Conservation (phyloP, 2,888 invertebrate genomes). For the Aleiodes alternator region DNA sequence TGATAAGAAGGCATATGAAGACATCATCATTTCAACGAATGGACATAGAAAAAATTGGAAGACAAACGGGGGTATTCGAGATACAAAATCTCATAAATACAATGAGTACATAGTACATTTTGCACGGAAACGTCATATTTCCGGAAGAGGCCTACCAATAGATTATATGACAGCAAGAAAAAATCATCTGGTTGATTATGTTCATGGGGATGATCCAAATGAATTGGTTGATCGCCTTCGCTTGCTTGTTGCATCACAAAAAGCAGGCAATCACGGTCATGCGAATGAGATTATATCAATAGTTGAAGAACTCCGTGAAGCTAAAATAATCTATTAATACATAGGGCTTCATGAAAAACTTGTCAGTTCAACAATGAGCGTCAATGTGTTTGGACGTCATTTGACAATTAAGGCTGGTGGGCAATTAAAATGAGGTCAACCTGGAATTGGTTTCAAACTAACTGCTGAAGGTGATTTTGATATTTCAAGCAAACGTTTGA, state of each 20-base stretch:
- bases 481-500: not conserved
- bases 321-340: conserved; percentile 23
- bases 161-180: not conserved
- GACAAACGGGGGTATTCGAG: conserved; percentile 52
- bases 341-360: not conserved
- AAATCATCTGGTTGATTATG: not conserved
- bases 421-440: not conserved
- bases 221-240: conserved; percentile 1
- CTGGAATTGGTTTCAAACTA: no score
- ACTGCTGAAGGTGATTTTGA: not conserved
- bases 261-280: not conserved
- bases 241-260: not conserved
- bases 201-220: conserved; percentile 1
- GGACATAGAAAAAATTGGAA: not conserved
- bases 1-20: no score
- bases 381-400: conserved; percentile 2
- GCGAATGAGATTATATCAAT: conserved; percentile 3
- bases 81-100: conserved; percentile 24
- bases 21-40: no score
- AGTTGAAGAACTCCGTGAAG: conserved; percentile 28
- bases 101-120: not conserved
- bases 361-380: no score
- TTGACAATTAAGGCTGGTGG: conserved; percentile 27
- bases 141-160: not conserved
- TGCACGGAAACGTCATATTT: not conserved